Percentiles rank a stretch among this genome's conserved stretches.
Conservation (phyloP, 2,888 invertebrate genomes). For the Scaptomyza reducta region DNA sequence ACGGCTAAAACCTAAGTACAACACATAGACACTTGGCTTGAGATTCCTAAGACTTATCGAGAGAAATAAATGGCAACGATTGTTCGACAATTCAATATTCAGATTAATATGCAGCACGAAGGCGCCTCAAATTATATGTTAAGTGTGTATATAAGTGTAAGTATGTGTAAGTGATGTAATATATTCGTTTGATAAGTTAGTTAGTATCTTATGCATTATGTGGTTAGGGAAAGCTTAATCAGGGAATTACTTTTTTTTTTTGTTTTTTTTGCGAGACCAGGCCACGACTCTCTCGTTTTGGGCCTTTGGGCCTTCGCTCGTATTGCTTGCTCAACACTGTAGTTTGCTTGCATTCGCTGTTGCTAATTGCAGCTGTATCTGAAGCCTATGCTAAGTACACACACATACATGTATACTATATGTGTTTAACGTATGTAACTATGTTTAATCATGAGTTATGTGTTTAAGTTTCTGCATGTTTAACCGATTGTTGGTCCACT, state of each 20-base stretch:
- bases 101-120: conserved; percentile 57
- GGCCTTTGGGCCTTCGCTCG: conserved; percentile 69
- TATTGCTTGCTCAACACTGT: conserved; percentile 84
- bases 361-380: conserved; percentile 32
- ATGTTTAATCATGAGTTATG: conserved; percentile 25
- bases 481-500: conserved; percentile 83
- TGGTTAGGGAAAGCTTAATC: conserved; percentile 38
- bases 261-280: conserved; percentile 55
- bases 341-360: conserved; percentile 30
- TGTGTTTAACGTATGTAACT: conserved; percentile 4
- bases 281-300: conserved; percentile 45
- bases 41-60: conserved; percentile 53
- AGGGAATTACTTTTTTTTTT: conserved; percentile 24
- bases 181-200: conserved; percentile 27
- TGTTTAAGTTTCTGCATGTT: conserved; percentile 42
- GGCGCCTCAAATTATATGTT: conserved; percentile 54
- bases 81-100: conserved; percentile 83
- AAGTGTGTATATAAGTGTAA: conserved; percentile 19
- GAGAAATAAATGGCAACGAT: conserved; percentile 79
- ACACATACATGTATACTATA: conserved; percentile 18
- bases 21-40: conserved; percentile 65
- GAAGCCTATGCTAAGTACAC: conserved; percentile 46
- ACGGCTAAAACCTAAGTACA: conserved; percentile 73
- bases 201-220: conserved; percentile 33
- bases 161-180: conserved; percentile 19